Evolutionary conservation across 2,797 vertebrate species (phyloP), one percentile per base, ranked within the genome.

Genomic region (Aldrovandia affinis): DNA sequence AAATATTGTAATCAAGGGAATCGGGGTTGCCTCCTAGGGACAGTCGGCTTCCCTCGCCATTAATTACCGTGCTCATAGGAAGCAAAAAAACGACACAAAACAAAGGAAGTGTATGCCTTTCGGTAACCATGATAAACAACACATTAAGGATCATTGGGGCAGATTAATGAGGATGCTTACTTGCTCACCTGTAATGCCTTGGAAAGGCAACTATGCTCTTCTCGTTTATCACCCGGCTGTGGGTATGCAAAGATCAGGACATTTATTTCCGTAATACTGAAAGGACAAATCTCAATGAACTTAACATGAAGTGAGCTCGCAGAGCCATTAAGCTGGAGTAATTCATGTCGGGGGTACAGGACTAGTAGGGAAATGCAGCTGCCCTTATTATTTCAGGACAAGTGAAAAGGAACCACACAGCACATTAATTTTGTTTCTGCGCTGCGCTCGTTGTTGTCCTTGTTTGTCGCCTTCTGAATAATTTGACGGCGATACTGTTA

Each of bases 401-500:
- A 87, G 86, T 87, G 87, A 84, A 86, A 85, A 80, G 88, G 83
- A 75, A 92, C 1, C 68, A 87, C 88, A 25, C 78, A 0, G 50
- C 25, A 6, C 25, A 28, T 10, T 33, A n/a, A n/a, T 30, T 79
- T 33, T 54, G 44, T 42, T 79, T 54, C 4, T 79, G 7, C 7
- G 44, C 30, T 50, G 36, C 6, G 33, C 68, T 73, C 36, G 4
- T 52, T 65, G 7, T 65, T 68, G 73, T 70, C 75, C 78, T 59
- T 68, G 59, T 85, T 83, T 88, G 85, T 78, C 33, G 50, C 55
- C 59, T 42, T 20, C 22, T 83, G 86, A 83, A 90, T 86, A 89
- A 90, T 92, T 89, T 91, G 89, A 83, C 89, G 88, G 90, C 92
- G 91, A 92, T 92, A 91, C 91, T 93, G 90, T 92, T 91, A 91